Evolutionary conservation across 2,113 vertebrate species (phyloP).

Genomic region (Sigmodon hispidus): DNA sequence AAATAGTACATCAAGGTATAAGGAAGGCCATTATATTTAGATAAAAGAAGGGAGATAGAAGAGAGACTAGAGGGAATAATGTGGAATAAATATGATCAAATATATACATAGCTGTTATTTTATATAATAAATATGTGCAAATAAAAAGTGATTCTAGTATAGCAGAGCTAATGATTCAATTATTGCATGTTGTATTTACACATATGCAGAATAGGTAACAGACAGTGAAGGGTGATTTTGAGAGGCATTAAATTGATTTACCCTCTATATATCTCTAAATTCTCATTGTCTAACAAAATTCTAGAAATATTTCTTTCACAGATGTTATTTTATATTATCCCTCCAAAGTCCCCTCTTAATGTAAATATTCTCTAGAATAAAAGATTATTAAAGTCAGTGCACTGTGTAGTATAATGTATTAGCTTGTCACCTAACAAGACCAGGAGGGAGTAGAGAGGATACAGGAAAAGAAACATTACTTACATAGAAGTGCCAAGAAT

Average conservation of each 20-base stretch:
- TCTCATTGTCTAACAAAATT: background rate
- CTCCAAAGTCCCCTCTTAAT: background rate
- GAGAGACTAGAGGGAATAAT: background rate
- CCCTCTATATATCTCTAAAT: background rate
- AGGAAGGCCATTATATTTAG: background rate
- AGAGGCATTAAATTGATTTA: background rate
- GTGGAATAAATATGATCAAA: background rate
- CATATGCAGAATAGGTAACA: background rate
- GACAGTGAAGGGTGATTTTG: background rate
- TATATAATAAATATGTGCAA: background rate
- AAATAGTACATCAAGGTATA: background rate
- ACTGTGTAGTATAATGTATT: conserved; percentile 49
- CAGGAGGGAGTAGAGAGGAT: background rate
- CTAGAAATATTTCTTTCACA: conserved; percentile 24
- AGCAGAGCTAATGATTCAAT: background rate
- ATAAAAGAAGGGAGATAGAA: background rate
- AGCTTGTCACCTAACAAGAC: conserved; percentile 63
- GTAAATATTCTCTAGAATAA: conserved; percentile 43
- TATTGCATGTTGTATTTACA: conserved; percentile 13
- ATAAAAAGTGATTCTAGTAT: background rate
- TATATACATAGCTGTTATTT: background rate
- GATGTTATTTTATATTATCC: background rate
- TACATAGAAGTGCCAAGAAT: conserved; percentile 47
- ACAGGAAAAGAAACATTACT: conserved; percentile 52
- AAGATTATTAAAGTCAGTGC: conserved; percentile 58